A percentile compares a stretch with the other conserved stretches of the same genome.
phyloP scores from a whole-genome alignment of 1,140 invertebrate species.

The Aphidius ervi region DNA sequence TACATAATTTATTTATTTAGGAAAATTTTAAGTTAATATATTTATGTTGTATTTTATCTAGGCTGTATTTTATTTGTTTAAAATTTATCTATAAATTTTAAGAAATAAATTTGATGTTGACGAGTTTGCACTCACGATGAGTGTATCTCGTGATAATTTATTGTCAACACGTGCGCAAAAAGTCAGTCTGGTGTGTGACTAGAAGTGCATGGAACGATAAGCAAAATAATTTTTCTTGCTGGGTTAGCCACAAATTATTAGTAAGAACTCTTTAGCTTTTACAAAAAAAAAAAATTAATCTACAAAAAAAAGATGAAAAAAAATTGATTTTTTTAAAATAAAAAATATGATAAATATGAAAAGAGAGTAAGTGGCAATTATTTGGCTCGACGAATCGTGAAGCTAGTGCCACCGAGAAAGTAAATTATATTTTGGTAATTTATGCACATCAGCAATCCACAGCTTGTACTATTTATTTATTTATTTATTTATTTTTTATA shows the following conservation, averaged over 20 bases:
- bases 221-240: conserved; percentile 7
- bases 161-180: conserved; percentile 20
- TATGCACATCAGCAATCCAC: neutral
- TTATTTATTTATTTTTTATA: too few relatives aligned
- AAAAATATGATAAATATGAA: neutral
- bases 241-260: conserved; percentile 18
- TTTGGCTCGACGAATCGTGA: conserved; percentile 12
- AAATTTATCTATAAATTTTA: neutral
- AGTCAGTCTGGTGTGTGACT: conserved; percentile 14
- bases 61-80: neutral
- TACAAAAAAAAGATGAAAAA: neutral
- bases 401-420: neutral
- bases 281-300: conserved; percentile 10
- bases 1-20: too few relatives aligned
- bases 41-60: neutral
- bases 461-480: too few relatives aligned
- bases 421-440: neutral
- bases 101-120: neutral
- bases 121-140: conserved; percentile 12
- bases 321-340: neutral
- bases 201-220: conserved; percentile 15
- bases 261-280: conserved; percentile 4
- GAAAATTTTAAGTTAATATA: too few relatives aligned
- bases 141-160: conserved; percentile 15
- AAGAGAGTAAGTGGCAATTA: conserved; percentile 9